phyloP scores from a whole-genome alignment of 2,797 vertebrate genomes.

The Sebastes dallii region DNA sequence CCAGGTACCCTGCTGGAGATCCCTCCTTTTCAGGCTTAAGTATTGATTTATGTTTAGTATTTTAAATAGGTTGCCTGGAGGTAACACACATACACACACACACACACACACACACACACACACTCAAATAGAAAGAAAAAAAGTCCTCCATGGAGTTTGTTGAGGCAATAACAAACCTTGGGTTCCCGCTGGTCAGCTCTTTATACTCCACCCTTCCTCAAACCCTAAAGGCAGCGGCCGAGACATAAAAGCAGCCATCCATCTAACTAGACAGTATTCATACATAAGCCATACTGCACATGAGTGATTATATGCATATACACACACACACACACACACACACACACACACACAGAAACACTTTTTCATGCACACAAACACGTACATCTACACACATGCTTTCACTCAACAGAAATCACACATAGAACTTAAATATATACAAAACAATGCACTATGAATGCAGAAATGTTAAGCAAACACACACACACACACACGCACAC shows the following conservation, averaged over 20 bases:
- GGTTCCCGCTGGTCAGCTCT: conserved; percentile 27
- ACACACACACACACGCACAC: neutral
- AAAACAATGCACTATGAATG: neutral
- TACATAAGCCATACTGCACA: conserved; percentile 26
- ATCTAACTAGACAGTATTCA: conserved; percentile 14
- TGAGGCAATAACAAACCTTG: conserved; percentile 8
- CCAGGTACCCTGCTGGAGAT: neutral
- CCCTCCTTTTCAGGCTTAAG: neutral
- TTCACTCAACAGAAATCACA: neutral
- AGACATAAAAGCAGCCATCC: conserved; percentile 43
- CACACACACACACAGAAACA: neutral
- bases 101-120: neutral
- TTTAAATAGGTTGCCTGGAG: conserved; percentile 23
- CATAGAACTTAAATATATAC: neutral
- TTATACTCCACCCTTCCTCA: conserved; percentile 27
- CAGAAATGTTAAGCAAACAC: neutral
- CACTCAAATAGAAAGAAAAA: neutral
- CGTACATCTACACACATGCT: neutral
- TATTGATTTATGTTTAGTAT: neutral
- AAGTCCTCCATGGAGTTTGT: neutral
- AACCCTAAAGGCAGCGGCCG: conserved; percentile 18
- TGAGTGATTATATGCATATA: neutral
- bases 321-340: neutral
- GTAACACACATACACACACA: neutral
- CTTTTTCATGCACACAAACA: neutral